Evolutionary conservation across 2,888 invertebrate genomes (phyloP).

Genomic region (Nomada hirtipes): DNA sequence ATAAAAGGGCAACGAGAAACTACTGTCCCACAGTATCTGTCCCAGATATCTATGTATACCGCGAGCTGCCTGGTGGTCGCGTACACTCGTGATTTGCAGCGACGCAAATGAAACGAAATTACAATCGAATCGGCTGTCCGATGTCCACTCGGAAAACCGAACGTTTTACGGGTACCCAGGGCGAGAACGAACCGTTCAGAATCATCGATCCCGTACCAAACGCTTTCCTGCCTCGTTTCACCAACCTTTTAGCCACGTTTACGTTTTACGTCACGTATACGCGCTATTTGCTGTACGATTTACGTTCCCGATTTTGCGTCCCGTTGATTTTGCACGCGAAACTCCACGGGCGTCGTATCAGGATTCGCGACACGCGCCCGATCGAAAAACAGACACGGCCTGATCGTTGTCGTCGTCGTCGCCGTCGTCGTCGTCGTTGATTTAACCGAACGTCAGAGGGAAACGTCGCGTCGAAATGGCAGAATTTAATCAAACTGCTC

Average conservation of each 20-base stretch:
- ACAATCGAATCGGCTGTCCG: conserved; percentile 77
- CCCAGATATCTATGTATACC: conserved; percentile 44
- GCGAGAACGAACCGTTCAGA: conserved; percentile 40
- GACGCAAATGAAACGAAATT: conserved; percentile 78
- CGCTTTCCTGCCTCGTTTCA: conserved; percentile 15
- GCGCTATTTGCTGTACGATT: conserved; percentile 57
- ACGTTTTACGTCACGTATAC: conserved; percentile 39
- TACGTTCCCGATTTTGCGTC: conserved; percentile 49
- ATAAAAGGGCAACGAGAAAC: not conserved
- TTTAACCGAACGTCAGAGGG: not conserved
- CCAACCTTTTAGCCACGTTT: conserved; percentile 35
- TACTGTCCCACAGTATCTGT: conserved; percentile 63
- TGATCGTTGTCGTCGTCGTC: conserved; percentile 12
- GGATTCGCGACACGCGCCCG: conserved; percentile 50
- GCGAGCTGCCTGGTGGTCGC: conserved; percentile 44
- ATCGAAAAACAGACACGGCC: conserved; percentile 34
- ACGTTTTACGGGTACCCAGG: conserved; percentile 67
- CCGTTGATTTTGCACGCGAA: conserved; percentile 40
- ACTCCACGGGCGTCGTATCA: conserved; percentile 15
- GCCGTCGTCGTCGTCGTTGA: not conserved
- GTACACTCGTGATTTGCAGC: not conserved
- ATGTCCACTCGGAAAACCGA: conserved; percentile 46
- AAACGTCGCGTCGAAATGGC: not conserved
- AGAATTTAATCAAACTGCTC: conserved; percentile 36
- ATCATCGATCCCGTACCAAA: conserved; percentile 20